Evolutionary conservation across 64 coral and sea anemone genomes (phyloP), one percentile per base, ranked within the genome.

Genomic region (Astreopora myriophthalma): DNA sequence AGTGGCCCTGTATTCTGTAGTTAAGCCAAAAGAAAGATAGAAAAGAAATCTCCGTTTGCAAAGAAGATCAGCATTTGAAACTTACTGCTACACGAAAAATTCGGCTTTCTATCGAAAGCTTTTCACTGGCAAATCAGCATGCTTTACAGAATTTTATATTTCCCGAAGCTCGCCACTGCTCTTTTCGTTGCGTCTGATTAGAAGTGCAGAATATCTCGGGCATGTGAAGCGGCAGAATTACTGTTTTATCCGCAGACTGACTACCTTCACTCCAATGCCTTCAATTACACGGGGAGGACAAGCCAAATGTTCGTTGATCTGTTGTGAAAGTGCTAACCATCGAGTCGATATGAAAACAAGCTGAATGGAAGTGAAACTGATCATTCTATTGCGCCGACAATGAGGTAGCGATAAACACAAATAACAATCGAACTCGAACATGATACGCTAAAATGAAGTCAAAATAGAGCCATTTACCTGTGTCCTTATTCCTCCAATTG

Each of bases 311-410:
- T 44, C 40, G 40, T 11, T 44, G 3, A n/a, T 44, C 11, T 44
- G 40, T 55, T 16, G 12, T 55, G 51, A 55, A 55, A 55, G n/a
- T n/a, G n/a, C n/a, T n/a, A 55, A 55, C 51, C 12, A 8, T 55
- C 51, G n/a, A n/a, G n/a, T n/a, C n/a, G n/a, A n/a, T n/a, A n/a
- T 30, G 44, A 48, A 78, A 78, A 83, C 55, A 83, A 64, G 32
- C 22, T 38, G 17, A 14, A 38, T 39, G 79, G 34, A 63, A 83
- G 52, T 37, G 79, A 83, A 34, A 60, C 12, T 49, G 22, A 51
- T 42, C 57, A 34, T 16, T 55, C 17, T 14, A 10, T 55, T 16
- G 51, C 3, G 51, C 51, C 51, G 51, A 55, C 51, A 55, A 55
- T 55, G 51, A 13, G 51, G 5, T 20, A 64, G 14, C 34, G 42